phyloP scores from a whole-genome alignment of 2,888 invertebrate species.

The Tetragonisca angustula region DNA sequence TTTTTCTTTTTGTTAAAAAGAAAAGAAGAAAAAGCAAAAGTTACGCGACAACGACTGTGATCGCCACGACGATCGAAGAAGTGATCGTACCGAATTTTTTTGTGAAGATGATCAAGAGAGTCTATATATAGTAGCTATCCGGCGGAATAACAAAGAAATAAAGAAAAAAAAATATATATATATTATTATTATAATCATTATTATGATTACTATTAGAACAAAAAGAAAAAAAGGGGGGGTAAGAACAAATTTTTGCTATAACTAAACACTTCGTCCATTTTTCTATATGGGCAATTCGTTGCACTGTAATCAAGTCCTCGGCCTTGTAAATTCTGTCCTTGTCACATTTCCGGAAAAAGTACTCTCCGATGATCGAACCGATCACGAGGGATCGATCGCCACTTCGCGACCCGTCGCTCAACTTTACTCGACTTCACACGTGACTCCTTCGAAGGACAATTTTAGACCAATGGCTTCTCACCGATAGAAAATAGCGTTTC shows the following conservation, averaged over 20 bases:
- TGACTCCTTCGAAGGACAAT: not conserved
- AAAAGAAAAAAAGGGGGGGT: constrained; percentile 38
- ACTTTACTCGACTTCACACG: not conserved
- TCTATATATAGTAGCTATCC: constrained; percentile 65
- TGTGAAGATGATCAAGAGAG: constrained; percentile 51
- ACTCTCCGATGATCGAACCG: constrained; percentile 35
- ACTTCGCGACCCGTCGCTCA: not conserved
- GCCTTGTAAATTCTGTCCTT: constrained; percentile 73
- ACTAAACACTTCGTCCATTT: constrained; percentile 78
- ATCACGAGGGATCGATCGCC: constrained; percentile 22
- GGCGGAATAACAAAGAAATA: constrained; percentile 58
- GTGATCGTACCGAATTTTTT: constrained; percentile 62
- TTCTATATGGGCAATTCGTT: constrained; percentile 79
- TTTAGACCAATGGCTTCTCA: not conserved
- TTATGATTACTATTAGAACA: constrained; percentile 49
- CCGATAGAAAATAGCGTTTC: not conserved
- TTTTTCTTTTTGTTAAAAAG: not conserved
- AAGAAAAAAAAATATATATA: constrained; percentile 48
- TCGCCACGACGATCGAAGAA: constrained; percentile 66
- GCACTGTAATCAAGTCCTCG: constrained; percentile 72
- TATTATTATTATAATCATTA: constrained; percentile 49
- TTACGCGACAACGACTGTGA: constrained; percentile 56
- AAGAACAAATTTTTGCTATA: constrained; percentile 74
- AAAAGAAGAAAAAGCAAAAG: not conserved
- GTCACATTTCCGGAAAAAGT: constrained; percentile 52